A percentile compares a stretch with the other conserved stretches of the same genome.
These are phyloP conservation scores for Rhorus exstirpatorius DNA, from an alignment of 2,888 invertebrate species.

Conservation along the genomic window DNA sequence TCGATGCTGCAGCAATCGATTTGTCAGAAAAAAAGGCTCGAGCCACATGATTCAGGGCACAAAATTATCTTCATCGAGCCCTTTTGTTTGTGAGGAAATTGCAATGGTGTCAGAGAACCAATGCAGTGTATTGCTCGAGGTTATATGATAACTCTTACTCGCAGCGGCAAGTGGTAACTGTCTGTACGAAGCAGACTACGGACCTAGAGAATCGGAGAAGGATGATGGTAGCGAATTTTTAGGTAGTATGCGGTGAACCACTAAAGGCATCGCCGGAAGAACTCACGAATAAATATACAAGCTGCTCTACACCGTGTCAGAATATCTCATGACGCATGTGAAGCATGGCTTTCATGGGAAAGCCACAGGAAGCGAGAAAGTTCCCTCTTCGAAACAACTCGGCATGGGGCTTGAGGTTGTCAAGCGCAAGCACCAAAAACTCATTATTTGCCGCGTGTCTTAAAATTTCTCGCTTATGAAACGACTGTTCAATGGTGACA, in stretches of 20 bases:
- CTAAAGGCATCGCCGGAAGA: neutral
- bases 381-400: neutral
- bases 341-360: neutral
- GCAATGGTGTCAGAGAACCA: neutral
- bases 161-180: neutral
- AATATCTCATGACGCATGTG: neutral
- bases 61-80: neutral
- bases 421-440: conserved; percentile 11
- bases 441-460: neutral
- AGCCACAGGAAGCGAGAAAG: neutral
- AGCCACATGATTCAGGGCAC: neutral
- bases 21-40: neutral
- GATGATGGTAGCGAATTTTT: neutral
- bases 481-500: conserved; percentile 1
- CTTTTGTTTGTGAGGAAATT: neutral
- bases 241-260: conserved; percentile 7
- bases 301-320: neutral
- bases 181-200: neutral
- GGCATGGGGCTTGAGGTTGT: neutral
- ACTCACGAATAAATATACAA: neutral
- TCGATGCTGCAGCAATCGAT: no score
- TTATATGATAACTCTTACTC: neutral
- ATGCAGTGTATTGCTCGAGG: conserved; percentile 5
- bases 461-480: conserved; percentile 15
- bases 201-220: neutral